Percentiles rank a stretch among this genome's conserved stretches.
These are phyloP conservation scores for Microtus oregoni DNA, from an alignment of 2,113 vertebrate species.

Conservation along the genomic window DNA sequence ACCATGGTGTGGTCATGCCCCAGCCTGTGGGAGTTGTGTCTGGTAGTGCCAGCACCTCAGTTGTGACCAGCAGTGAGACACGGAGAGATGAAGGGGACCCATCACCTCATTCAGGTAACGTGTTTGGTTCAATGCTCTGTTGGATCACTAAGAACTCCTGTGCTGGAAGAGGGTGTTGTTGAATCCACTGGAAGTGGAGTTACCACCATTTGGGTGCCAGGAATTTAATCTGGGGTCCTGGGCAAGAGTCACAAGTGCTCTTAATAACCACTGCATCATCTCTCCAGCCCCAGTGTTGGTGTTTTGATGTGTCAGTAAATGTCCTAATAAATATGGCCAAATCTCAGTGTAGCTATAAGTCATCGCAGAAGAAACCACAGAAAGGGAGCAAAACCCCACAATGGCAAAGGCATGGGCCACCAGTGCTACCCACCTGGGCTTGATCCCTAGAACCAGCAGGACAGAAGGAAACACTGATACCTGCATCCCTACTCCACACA, in stretches of 20 bases:
- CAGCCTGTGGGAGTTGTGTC: constrained; percentile 84
- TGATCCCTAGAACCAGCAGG: not conserved
- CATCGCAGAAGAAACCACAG: not conserved
- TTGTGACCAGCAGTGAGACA: constrained; percentile 85
- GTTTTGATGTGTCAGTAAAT: constrained; percentile 41
- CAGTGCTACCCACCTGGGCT: not conserved
- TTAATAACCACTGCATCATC: not conserved
- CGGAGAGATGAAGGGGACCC: constrained; percentile 94
- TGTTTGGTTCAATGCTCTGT: not conserved
- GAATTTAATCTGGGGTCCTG: not conserved
- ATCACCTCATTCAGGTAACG: constrained; percentile 93
- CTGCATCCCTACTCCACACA: not conserved
- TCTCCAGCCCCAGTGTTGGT: not conserved
- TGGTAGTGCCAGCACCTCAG: constrained; percentile 80
- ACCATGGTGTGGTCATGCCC: constrained; percentile 91
- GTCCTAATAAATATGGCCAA: not conserved
- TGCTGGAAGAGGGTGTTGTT: not conserved
- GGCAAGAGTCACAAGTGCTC: not conserved
- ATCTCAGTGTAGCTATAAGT: not conserved
- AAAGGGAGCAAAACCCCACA: not conserved
- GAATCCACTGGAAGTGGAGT: not conserved
- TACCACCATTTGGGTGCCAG: not conserved
- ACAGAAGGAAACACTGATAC: not conserved
- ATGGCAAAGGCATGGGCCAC: not conserved
- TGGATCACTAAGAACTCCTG: not conserved